phyloP scores from a whole-genome alignment of 2,888 invertebrate species.

The Acronicta leporina region DNA sequence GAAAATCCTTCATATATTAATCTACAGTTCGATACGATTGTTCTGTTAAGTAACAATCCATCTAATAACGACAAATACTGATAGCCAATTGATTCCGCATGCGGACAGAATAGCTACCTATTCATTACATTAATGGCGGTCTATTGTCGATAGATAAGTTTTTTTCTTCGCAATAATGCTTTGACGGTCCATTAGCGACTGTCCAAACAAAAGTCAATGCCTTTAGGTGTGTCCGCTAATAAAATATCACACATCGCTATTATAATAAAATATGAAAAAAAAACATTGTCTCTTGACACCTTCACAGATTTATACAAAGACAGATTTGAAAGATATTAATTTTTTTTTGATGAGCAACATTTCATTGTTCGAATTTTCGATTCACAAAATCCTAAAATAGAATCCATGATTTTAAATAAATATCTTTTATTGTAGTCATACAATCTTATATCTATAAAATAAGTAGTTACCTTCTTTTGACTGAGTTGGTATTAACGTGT shows the following conservation, averaged over 20 bases:
- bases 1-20: constrained; percentile 32
- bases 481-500: constrained; percentile 28
- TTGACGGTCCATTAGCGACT: constrained; percentile 69
- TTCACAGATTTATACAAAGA: constrained; percentile 33
- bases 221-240: constrained; percentile 64
- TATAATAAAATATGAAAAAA: constrained; percentile 33
- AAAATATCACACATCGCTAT: constrained; percentile 54
- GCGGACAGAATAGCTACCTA: constrained; percentile 63
- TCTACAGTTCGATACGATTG: constrained; percentile 34
- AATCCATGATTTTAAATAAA: neutral
- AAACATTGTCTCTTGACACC: constrained; percentile 42
- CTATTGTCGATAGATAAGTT: constrained; percentile 66
- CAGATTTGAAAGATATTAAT: constrained; percentile 26
- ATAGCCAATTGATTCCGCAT: constrained; percentile 68
- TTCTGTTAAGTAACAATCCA: constrained; percentile 56
- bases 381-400: neutral
- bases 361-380: neutral
- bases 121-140: constrained; percentile 76
- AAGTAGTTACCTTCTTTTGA: neutral
- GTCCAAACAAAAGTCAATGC: constrained; percentile 71
- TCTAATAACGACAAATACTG: constrained; percentile 66
- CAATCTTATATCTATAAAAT: neutral
- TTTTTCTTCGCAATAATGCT: constrained; percentile 56
- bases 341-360: constrained; percentile 22
- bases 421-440: neutral